Conservation (phyloP, 2,888 invertebrate species). For the Tridacna gigas region DNA sequence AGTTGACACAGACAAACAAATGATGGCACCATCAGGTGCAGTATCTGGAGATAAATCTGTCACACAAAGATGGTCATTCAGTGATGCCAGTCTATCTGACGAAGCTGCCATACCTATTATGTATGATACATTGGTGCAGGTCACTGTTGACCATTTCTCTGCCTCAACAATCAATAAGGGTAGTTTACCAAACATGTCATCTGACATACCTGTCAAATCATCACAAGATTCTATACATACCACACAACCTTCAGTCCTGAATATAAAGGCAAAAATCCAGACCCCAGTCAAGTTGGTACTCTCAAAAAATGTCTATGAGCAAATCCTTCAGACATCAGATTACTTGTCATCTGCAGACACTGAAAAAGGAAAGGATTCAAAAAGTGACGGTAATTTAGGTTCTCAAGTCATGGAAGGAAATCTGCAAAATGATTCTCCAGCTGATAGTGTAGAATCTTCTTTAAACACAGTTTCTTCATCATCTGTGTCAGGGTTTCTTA, state of each 20-base stretch:
- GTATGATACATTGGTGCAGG: slow-evolving; percentile 93
- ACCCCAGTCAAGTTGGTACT: slow-evolving; percentile 94
- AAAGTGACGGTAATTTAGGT: background rate
- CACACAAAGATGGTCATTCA: slow-evolving; percentile 41
- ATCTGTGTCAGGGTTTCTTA: slow-evolving; percentile 56
- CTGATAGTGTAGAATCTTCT: background rate
- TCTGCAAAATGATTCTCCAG: background rate
- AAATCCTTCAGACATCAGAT: slow-evolving; percentile 88
- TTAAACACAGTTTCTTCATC: background rate
- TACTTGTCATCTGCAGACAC: slow-evolving; percentile 74
- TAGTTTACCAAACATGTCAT: slow-evolving; percentile 27
- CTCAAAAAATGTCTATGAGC: slow-evolving; percentile 94
- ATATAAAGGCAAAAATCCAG: slow-evolving; percentile 92
- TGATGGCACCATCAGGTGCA: background rate
- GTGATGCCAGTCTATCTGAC: slow-evolving; percentile 85
- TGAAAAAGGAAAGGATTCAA: background rate
- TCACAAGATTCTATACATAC: slow-evolving; percentile 34
- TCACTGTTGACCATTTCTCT: slow-evolving; percentile 87
- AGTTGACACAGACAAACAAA: slow-evolving; percentile 86
- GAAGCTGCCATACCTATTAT: slow-evolving; percentile 93
- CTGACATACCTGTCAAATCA: slow-evolving; percentile 31
- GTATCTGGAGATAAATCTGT: slow-evolving; percentile 5
- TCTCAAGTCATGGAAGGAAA: background rate
- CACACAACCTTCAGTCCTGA: slow-evolving; percentile 76
- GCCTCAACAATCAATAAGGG: slow-evolving; percentile 77